Conservation (phyloP, 2,113 vertebrate species). For the Prinia subflava region DNA sequence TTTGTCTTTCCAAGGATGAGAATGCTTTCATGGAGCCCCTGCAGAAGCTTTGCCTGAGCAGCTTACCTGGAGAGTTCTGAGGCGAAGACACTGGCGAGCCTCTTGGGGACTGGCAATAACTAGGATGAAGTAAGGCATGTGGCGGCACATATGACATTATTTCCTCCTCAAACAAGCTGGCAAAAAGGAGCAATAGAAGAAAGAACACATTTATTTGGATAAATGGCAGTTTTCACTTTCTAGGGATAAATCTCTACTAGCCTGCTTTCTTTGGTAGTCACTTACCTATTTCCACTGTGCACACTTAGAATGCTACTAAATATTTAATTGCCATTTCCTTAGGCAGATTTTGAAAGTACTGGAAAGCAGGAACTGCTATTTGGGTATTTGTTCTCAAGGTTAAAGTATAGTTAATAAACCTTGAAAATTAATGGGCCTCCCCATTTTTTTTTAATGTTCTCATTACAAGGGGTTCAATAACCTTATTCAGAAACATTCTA, state of each 20-base stretch:
- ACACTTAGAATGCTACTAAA: not conserved
- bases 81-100: conserved; percentile 87
- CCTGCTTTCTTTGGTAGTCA: not conserved
- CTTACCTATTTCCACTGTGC: not conserved
- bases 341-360: not conserved
- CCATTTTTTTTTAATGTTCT: not conserved
- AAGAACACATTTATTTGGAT: not conserved
- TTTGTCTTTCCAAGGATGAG: not conserved
- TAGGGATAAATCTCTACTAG: not conserved
- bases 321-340: not conserved
- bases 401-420: not conserved
- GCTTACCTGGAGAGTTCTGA: conserved; percentile 93
- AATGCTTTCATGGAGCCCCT: not conserved
- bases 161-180: conserved; percentile 97
- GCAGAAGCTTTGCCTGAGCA: not conserved
- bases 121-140: conserved; percentile 91
- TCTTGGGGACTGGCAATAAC: conserved; percentile 86
- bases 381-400: not conserved
- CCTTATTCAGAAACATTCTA: not conserved
- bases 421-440: not conserved
- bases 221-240: not conserved
- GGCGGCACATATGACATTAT: conserved; percentile 98
- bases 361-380: not conserved
- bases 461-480: not conserved
- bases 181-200: not conserved